Evolutionary conservation across 2,888 invertebrate genomes (phyloP), one percentile per base, ranked within the genome.

Genomic region (Acleris laterana): DNA sequence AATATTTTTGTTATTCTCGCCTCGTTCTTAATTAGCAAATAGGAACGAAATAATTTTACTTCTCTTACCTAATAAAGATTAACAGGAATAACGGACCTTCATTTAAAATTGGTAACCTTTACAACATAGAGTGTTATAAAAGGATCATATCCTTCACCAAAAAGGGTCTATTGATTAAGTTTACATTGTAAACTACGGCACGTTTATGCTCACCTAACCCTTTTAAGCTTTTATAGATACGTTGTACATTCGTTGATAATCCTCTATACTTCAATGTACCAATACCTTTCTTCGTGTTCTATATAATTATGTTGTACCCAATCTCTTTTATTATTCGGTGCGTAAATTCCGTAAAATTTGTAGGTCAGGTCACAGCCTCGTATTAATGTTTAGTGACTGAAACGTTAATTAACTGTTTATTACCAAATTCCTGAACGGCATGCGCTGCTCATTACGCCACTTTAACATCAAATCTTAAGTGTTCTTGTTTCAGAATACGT

Each of bases 1-100:
- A 55, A 64, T 64, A 64, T 49, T 60, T 55, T 58, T 48, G 17
- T 48, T 59, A 52, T 38, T 38, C 49, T 3, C 32, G 25, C 51
- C 20, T 16, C 6, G 11, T 42, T 59, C 59, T 38, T 53, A 48
- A 53, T 64, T 48, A 53, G 9, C 32, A 32, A 16, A 19, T 32
- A 49, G 49, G 11, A 49, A 11, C 11, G 1, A 49, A 17, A 49
- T 17, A 46, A 5, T n/a, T n/a, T n/a, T 17, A n/a, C n/a, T n/a
- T 46, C 16, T 6, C 46, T 2, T 17, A 44, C 32, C 32, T 32
- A 38, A 38, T 38, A 38, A 38, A 13, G 38, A 38, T 13, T 4
- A 13, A 38, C 0, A 13, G 38, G 38, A 13, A 38, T 13, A 38
- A 38, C 38, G 38, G 0, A 38, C 4, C 38, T 38, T 38, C 38